Percentiles rank a stretch among this genome's conserved stretches.
Evolutionary conservation across 2,888 invertebrate genomes (phyloP).

Genomic region (Papilio gigon): DNA sequence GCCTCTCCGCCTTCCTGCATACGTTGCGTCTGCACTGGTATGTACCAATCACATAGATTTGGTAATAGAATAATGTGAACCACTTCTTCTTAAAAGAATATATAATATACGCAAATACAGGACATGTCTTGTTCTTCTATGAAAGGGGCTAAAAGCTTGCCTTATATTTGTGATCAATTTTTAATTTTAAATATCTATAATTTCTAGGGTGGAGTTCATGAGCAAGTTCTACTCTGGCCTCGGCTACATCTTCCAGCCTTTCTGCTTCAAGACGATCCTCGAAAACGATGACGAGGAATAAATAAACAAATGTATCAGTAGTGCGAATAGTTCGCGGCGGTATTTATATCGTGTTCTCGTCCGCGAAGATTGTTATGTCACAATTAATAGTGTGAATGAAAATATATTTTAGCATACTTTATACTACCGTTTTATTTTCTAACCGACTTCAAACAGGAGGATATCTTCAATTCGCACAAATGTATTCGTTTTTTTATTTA

Average conservation of each 20-base stretch:
- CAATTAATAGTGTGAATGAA: slow-evolving; percentile 57
- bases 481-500: too few relatives aligned
- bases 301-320: slow-evolving; percentile 42
- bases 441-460: background rate
- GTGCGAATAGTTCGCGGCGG: slow-evolving; percentile 62
- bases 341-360: slow-evolving; percentile 52
- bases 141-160: too few relatives aligned
- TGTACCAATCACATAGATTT: slow-evolving; percentile 1
- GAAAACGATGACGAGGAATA: slow-evolving; percentile 80
- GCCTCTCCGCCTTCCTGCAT: slow-evolving; percentile 98
- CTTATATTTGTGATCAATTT: too few relatives aligned
- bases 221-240: slow-evolving; percentile 94
- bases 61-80: background rate
- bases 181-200: slow-evolving; percentile 9
- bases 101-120: too few relatives aligned
- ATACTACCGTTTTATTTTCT: slow-evolving; percentile 57
- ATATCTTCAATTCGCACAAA: too few relatives aligned
- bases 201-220: slow-evolving; percentile 95
- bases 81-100: too few relatives aligned
- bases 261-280: slow-evolving; percentile 90
- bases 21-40: slow-evolving; percentile 98
- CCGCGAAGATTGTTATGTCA: slow-evolving; percentile 57
- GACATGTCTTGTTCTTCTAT: too few relatives aligned
- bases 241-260: slow-evolving; percentile 92
- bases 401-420: slow-evolving; percentile 70